phyloP scores from a whole-genome alignment of 2,888 invertebrate species.

The Ctenicera cuprea region DNA sequence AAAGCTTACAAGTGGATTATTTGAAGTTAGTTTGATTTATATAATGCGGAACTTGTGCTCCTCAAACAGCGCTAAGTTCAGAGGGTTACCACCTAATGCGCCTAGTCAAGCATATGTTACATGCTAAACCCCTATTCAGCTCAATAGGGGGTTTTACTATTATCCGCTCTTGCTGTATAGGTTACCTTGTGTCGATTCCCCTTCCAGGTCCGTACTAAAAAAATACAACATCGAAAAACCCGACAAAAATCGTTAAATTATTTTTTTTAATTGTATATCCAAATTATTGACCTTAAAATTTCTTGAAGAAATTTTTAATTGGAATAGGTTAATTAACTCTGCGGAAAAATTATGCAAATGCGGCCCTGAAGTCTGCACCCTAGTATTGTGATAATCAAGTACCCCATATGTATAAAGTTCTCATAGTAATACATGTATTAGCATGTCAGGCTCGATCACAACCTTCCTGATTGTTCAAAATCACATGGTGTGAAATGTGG shows the following conservation, averaged over 20 bases:
- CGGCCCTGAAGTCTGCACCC: conserved; percentile 56
- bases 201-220: background rate
- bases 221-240: too few relatives aligned
- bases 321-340: background rate
- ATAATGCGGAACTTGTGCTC: conserved; percentile 41
- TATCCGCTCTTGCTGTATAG: conserved; percentile 51
- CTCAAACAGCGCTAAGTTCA: conserved; percentile 38
- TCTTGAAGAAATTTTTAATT: background rate
- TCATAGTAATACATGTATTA: conserved; percentile 66
- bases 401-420: conserved; percentile 61
- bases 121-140: conserved; percentile 51
- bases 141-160: conserved; percentile 55
- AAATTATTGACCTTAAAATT: background rate
- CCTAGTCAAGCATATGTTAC: conserved; percentile 59
- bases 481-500: conserved; percentile 66
- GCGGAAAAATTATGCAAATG: conserved; percentile 25
- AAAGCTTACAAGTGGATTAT: conserved; percentile 42
- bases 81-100: conserved; percentile 52
- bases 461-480: conserved; percentile 64
- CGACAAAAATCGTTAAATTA: background rate
- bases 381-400: conserved; percentile 62
- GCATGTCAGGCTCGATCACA: conserved; percentile 65
- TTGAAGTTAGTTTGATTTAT: conserved; percentile 40
- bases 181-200: conserved; percentile 28
- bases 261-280: background rate